Conservation (phyloP, 2,888 invertebrate species). For the Aphidoletes aphidimyza region DNA sequence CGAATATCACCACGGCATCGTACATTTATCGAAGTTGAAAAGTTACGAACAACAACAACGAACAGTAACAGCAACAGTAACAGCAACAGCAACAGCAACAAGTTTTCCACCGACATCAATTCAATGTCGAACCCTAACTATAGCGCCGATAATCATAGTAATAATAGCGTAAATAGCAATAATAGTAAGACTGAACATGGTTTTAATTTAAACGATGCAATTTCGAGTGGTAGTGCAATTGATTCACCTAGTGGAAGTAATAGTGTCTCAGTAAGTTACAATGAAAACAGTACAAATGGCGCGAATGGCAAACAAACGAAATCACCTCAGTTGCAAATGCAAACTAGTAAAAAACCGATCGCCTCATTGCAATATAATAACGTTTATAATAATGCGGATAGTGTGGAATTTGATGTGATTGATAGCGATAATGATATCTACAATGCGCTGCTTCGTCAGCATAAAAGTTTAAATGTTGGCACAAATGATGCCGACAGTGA, state of each 20-base stretch:
- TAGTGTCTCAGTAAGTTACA: constrained; percentile 25
- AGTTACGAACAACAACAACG: constrained; percentile 21
- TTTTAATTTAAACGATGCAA: constrained; percentile 24
- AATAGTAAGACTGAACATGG: constrained; percentile 53
- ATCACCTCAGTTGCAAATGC: not conserved
- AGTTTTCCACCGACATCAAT: constrained; percentile 3
- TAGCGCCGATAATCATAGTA: constrained; percentile 34
- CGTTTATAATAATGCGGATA: not conserved
- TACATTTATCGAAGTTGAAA: constrained; percentile 59
- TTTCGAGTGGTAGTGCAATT: constrained; percentile 43
- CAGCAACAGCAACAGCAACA: constrained; percentile 41
- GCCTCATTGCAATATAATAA: not conserved
- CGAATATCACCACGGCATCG: constrained; percentile 62
- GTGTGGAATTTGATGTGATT: constrained; percentile 48
- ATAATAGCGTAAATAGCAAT: constrained; percentile 53
- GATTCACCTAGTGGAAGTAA: constrained; percentile 32
- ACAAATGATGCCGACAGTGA: constrained; percentile 25
- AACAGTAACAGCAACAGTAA: constrained; percentile 53
- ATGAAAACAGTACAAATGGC: constrained; percentile 41
- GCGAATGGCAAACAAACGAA: not conserved
- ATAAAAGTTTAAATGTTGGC: constrained; percentile 32
- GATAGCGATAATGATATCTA: constrained; percentile 31
- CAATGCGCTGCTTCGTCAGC: constrained; percentile 24
- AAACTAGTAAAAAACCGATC: not conserved
- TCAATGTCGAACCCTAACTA: constrained; percentile 7